A percentile compares a stretch with the other conserved stretches of the same genome.
phyloP scores from a whole-genome alignment of 2,113 vertebrate species.

The Okapia johnstoni region DNA sequence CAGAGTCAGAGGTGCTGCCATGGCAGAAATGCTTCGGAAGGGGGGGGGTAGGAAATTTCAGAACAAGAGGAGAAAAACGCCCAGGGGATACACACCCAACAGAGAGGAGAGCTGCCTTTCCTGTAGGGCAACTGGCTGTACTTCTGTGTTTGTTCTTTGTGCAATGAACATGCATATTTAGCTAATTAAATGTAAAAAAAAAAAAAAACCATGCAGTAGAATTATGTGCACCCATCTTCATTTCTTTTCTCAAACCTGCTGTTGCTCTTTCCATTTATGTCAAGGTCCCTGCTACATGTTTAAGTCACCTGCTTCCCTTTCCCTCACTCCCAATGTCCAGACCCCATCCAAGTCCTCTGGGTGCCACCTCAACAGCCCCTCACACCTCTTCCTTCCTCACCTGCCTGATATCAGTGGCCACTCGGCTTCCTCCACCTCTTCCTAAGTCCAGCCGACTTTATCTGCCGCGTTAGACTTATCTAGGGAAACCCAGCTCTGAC shows the following conservation, averaged over 20 bases:
- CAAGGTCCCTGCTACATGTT: rapidly evolving
- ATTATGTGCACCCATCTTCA: neutral
- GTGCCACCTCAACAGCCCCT: neutral
- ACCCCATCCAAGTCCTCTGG: too few relatives aligned
- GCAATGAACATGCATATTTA: neutral
- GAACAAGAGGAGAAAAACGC: neutral
- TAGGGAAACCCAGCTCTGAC: neutral
- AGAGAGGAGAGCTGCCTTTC: neutral
- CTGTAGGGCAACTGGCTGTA: neutral
- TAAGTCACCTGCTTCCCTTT: neutral
- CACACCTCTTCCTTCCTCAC: neutral
- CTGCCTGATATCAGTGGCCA: too few relatives aligned
- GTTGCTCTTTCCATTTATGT: neutral
- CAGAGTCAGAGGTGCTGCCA: neutral
- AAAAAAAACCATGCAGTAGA: neutral
- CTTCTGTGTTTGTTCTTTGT: neutral
- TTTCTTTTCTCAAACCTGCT: neutral
- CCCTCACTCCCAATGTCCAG: neutral
- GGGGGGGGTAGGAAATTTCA: neutral
- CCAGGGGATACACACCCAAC: too few relatives aligned
- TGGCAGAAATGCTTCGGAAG: neutral
- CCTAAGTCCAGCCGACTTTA: neutral
- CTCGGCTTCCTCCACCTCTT: neutral
- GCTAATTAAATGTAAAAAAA: neutral
- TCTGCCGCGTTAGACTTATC: rapidly evolving